phyloP scores from a whole-genome alignment of 2,113 vertebrate species.

The Elachura formosa region DNA sequence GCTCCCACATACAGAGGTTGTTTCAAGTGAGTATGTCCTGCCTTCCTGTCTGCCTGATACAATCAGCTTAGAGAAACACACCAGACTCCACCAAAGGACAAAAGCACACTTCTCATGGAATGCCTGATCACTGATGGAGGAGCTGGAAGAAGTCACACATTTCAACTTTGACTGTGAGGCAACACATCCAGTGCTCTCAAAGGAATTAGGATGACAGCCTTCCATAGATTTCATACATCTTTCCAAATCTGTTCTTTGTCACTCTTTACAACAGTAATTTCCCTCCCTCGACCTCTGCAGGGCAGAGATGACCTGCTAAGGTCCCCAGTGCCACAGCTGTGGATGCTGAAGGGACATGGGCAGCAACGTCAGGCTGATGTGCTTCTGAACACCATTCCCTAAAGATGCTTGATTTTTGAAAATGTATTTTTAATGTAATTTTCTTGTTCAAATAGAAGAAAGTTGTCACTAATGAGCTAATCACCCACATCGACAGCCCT shows the following conservation, averaged over 20 bases:
- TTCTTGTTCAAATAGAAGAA: not conserved
- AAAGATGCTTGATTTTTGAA: fast-evolving
- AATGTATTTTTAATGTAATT: not conserved
- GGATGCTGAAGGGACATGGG: not conserved
- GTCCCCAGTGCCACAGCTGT: not conserved
- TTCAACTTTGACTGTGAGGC: not conserved
- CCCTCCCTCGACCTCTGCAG: not conserved
- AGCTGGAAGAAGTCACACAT: not conserved
- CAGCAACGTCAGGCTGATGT: not conserved
- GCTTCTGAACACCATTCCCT: not conserved
- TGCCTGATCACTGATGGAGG: not conserved
- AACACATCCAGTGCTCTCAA: not conserved
- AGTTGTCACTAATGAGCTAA: not conserved
- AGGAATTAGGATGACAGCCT: not conserved
- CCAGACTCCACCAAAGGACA: not conserved
- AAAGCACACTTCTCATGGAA: not conserved
- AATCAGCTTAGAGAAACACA: not conserved
- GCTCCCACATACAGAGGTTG: not conserved
- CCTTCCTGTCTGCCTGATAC: not conserved
- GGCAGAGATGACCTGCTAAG: not conserved
- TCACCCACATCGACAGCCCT: not conserved
- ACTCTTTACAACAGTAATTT: not conserved
- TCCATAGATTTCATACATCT: not conserved
- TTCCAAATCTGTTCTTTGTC: constrained; percentile 5
- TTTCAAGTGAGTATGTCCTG: not conserved